Base-by-base conservation (phyloP, 1,140 invertebrate genomes). In the Atta cephalotes region DNA sequence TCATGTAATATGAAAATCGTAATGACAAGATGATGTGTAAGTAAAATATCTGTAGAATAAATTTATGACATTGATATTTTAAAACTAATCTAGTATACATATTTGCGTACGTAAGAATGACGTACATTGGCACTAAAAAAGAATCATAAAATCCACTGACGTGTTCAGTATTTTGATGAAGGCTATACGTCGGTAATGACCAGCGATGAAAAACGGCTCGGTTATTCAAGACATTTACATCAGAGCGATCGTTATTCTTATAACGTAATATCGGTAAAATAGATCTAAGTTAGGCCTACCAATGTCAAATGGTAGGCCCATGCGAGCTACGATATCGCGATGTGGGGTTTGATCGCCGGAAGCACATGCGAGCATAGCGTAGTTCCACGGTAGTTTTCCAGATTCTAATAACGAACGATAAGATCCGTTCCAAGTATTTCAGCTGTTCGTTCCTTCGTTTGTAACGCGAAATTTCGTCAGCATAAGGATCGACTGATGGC, bases 381-480 rank as follows among this genome's bases (percentile, higher is more conserved):
- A 71, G 80, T 84, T 76, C 70, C 70, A 84, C 56, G 70, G 70
- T 84, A 62, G 70, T 84, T 84, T 84, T 76, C 56, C 45, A 84
- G 79, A 81, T 71, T 81, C 79, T 81, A 81, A 81, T 66, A 66
- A 35, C 66, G 31, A 58, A 62, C 80, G 80, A 84, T 84, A 84
- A 84, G 80, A 84, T 84, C 80, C 80, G 28, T 84, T 84, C 80
- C 70, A 31, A 84, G 80, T 84, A 84, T 84, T 82, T 39, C 49
- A 28, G 76, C 35, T 28, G 31, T 39, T 51, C 45, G 25, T 45
- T 58, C 51, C 31, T 78, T 79, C 21, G 21, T 53, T 60, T n/a
- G 6, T 53, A 39, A 51, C 53, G 66, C 58, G 9, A 56, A 28
- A 16, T 62, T 49, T 14, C 6, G 60, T 25, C 39, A n/a, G 28